These are phyloP conservation scores for Tetheella fluctuosa DNA, from an alignment of 2,888 invertebrate species.

Conservation along the genomic window DNA sequence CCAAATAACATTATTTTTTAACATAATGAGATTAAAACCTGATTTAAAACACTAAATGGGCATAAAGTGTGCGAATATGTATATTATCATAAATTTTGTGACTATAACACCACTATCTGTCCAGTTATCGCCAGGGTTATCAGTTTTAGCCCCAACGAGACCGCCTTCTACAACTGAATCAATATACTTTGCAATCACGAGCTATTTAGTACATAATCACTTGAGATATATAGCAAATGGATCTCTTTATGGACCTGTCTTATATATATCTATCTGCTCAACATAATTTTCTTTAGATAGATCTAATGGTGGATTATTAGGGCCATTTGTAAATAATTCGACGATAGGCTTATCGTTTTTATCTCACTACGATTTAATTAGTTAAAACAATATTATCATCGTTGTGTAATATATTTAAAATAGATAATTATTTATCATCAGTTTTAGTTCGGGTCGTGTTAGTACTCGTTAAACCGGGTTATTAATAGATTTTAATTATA, in stretches of 20 bases:
- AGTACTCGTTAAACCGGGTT: background rate
- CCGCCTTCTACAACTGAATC: conserved; percentile 12
- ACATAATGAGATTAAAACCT: conserved; percentile 11
- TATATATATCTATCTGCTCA: background rate
- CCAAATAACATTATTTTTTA: background rate
- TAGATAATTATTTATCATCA: conserved; percentile 7
- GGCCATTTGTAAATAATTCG: background rate
- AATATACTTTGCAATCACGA: conserved; percentile 11
- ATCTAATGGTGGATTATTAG: background rate
- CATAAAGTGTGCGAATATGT: conserved; percentile 8
- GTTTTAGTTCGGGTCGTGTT: background rate
- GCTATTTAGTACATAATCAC: conserved; percentile 12
- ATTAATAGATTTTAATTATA: too few species aligned
- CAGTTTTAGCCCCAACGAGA: conserved; percentile 13
- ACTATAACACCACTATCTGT: conserved; percentile 22
- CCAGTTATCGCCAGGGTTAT: conserved; percentile 40
- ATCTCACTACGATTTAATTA: background rate
- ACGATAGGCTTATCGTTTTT: background rate
- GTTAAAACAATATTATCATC: background rate
- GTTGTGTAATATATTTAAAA: conserved; percentile 11
- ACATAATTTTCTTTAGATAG: background rate
- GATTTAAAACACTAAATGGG: conserved; percentile 16
- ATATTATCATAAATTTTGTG: conserved; percentile 14
- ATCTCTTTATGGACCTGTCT: background rate
- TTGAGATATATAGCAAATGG: background rate